Evolutionary conservation across 2,113 vertebrate genomes (phyloP), one percentile per base, ranked within the genome.

Genomic region (Pterophyllum scalare): DNA sequence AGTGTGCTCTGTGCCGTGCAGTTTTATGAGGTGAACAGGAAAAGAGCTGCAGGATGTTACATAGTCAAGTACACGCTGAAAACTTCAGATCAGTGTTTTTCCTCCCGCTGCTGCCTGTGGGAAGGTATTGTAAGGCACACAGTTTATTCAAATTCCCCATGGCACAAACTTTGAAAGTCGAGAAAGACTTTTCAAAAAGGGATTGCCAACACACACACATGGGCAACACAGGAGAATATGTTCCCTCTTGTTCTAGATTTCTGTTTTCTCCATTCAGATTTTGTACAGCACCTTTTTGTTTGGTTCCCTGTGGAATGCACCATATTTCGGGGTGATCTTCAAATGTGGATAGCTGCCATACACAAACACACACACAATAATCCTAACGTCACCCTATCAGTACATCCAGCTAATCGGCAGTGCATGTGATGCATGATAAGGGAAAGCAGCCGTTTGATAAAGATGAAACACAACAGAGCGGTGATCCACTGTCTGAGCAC

Each of bases 401-500:
- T 5, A 7, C 64, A 70, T 65, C 65, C 81, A 22, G 82, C 72
- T 81, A 75, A 89, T 88, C 62, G 11, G 26, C 65, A 10, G 38
- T 28, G 46, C 75, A 43, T 77, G 87, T 1, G 72, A 82, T 89
- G 88, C 75, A 40, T 56, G 84, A 92, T 89, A 84, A 87, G 80
- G 52, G 67, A 84, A 84, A 76, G 82, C 65, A 78, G 84, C 56
- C 67, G 77, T 58, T 52, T 74, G 86, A 87, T 88, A 89, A 78
- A 83, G 56, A 57, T 56, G 64, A 87, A 80, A 74, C 78, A 72
- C 54, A 52, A 49, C 67, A 77, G 54, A 78, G 64, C 22, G 7
- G 59, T 28, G 49, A 28, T 7, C 85, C 87, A 65, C 75, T 46
- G 75, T 72, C 67, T 89, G 38, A 62, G 72, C 67, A 81, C 24